Evolutionary conservation across 1,140 invertebrate species (phyloP).

Genomic region (Parasteatoda tepidariorum): DNA sequence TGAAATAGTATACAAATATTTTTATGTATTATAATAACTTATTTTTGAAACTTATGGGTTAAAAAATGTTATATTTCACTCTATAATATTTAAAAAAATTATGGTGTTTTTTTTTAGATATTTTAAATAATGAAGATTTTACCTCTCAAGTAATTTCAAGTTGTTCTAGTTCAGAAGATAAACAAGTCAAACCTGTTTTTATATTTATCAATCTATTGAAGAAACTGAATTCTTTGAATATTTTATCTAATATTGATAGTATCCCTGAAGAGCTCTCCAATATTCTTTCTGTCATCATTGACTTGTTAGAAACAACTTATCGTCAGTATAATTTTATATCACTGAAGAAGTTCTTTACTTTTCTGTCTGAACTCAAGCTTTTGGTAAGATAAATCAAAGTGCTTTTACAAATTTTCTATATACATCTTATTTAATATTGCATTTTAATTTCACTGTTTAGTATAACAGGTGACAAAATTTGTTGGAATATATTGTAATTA

Average conservation of each 20-base stretch:
- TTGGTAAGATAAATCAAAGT: conserved; percentile 22
- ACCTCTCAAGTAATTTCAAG: background rate
- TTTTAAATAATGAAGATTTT: conserved; percentile 7
- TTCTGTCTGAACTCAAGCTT: conserved; percentile 21
- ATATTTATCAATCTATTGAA: conserved; percentile 6
- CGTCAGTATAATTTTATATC: conserved; percentile 20
- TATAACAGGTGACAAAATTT: too few species aligned
- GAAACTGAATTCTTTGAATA: background rate
- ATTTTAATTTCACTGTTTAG: too few species aligned
- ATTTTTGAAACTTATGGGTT: too few species aligned
- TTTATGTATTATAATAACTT: too few species aligned
- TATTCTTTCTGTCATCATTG: background rate
- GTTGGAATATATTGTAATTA: too few species aligned
- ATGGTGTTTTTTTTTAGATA: conserved; percentile 2
- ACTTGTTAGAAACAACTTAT: conserved; percentile 11
- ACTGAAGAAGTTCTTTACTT: conserved; percentile 11
- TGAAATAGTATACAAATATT: too few species aligned
- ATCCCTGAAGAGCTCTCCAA: background rate
- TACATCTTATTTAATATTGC: too few species aligned
- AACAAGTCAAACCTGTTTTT: background rate
- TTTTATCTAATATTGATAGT: background rate
- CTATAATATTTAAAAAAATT: too few species aligned
- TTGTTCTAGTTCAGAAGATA: background rate
- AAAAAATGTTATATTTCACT: too few species aligned
- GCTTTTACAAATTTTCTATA: too few species aligned